A percentile compares a stretch with the other conserved stretches of the same genome.
phyloP scores from a whole-genome alignment of 2,113 vertebrate genomes.

The Clarias magur region DNA sequence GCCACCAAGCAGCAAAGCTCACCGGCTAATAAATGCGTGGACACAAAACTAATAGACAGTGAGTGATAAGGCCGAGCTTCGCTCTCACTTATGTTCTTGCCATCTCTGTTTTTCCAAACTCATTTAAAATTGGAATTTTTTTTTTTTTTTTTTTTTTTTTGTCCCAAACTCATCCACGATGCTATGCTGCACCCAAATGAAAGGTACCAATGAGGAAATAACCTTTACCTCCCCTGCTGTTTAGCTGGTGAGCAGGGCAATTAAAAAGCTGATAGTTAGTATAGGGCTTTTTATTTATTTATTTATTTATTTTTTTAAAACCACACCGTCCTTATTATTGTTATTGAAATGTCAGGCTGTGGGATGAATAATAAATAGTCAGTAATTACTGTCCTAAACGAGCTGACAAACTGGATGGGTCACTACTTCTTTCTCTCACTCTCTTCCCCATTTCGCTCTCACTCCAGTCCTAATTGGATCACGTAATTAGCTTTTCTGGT shows the following conservation, averaged over 20 bases:
- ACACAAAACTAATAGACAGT: constrained; percentile 42
- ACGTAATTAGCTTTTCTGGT: constrained; percentile 99
- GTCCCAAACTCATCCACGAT: constrained; percentile 10
- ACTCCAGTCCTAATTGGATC: constrained; percentile 96
- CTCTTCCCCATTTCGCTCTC: constrained; percentile 66
- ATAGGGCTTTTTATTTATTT: constrained; percentile 68
- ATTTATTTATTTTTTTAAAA: constrained; percentile 7
- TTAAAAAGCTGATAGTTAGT: constrained; percentile 76
- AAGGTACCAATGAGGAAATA: constrained; percentile 68
- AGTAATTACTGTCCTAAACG: constrained; percentile 96
- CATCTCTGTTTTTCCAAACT: background rate
- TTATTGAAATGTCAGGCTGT: constrained; percentile 93
- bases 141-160: background rate
- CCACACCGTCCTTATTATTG: constrained; percentile 72
- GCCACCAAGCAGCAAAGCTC: constrained; percentile 31
- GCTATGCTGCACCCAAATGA: constrained; percentile 65
- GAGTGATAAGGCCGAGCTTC: constrained; percentile 14
- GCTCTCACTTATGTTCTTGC: background rate
- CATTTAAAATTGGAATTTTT: background rate
- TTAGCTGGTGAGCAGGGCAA: constrained; percentile 74
- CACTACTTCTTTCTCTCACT: constrained; percentile 62
- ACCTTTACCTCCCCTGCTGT: constrained; percentile 69
- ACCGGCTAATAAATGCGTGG: constrained; percentile 50
- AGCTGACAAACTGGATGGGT: constrained; percentile 86
- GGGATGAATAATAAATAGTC: constrained; percentile 99